A percentile compares a stretch with the other conserved stretches of the same genome.
Evolutionary conservation across 2,113 vertebrate species (phyloP).

Genomic region (Neogobius melanostomus): DNA sequence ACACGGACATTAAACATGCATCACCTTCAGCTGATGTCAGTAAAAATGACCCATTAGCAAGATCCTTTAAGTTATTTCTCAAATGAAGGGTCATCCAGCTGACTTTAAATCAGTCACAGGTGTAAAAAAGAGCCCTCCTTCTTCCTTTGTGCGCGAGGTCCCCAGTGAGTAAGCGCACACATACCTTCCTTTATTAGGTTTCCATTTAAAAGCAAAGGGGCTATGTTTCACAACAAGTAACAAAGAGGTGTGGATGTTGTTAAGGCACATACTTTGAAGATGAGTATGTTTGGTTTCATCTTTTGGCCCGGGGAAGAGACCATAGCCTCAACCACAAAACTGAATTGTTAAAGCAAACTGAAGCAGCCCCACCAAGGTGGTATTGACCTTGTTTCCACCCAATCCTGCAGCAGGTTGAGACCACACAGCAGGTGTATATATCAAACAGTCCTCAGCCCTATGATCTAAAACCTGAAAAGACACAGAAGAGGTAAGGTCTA

Average conservation of each 20-base stretch:
- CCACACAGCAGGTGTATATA: conserved; percentile 33
- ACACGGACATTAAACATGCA: background rate
- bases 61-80: conserved; percentile 5
- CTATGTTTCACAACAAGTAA: conserved; percentile 38
- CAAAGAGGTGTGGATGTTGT: conserved; percentile 58
- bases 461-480: conserved; percentile 21
- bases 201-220: conserved; percentile 36
- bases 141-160: conserved; percentile 26
- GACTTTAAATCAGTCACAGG: conserved; percentile 18
- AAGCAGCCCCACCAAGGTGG: conserved; percentile 37
- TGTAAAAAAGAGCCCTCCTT: conserved; percentile 19
- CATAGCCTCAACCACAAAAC: conserved; percentile 55
- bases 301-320: conserved; percentile 58
- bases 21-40: too few species aligned
- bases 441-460: conserved; percentile 22
- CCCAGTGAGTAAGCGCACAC: conserved; percentile 32
- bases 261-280: conserved; percentile 55
- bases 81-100: conserved; percentile 20
- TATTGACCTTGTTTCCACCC: conserved; percentile 68
- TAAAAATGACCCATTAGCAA: too few species aligned
- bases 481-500: conserved; percentile 38
- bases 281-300: conserved; percentile 62
- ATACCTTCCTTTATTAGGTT: conserved; percentile 60
- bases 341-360: conserved; percentile 57
- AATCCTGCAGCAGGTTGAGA: conserved; percentile 48